These are phyloP conservation scores for Dendrophyllia cribrosa DNA, from an alignment of 64 coral and sea anemone genomes.

Conservation along the genomic window DNA sequence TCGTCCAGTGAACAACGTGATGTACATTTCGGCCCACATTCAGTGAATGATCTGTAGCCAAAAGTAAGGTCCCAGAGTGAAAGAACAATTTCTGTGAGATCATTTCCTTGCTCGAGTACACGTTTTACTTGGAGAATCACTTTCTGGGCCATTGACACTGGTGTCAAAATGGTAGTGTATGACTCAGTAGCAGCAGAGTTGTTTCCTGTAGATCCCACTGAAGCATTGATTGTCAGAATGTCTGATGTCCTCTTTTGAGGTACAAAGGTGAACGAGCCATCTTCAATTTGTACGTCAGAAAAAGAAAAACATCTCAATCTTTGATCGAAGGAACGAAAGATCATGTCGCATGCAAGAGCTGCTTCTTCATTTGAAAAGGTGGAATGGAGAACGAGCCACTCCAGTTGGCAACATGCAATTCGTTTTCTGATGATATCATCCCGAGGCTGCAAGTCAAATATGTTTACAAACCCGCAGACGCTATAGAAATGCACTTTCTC, in stretches of 20 bases:
- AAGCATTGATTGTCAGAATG: not conserved
- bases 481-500: too few relatives aligned
- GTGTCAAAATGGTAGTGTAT: not conserved
- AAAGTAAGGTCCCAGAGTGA: not conserved
- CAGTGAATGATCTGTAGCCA: rapidly evolving
- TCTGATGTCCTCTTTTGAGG: not conserved
- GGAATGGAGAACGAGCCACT: constrained; percentile 20
- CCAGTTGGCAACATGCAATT: not conserved
- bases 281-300: not conserved
- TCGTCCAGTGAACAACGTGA: not conserved
- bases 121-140: not conserved
- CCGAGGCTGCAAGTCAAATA: not conserved
- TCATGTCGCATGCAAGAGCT: not conserved
- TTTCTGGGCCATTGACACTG: not conserved
- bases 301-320: not conserved
- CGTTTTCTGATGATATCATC: not conserved
- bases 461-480: too few relatives aligned
- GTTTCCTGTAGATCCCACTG: not conserved
- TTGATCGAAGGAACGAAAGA: too few relatives aligned
- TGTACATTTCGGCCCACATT: not conserved
- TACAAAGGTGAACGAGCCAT: not conserved
- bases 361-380: not conserved
- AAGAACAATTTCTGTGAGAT: not conserved
- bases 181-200: not conserved
- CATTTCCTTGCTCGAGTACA: not conserved